Evolutionary conservation across 2,113 vertebrate genomes (phyloP).

Genomic region (Elanus axillaris): DNA sequence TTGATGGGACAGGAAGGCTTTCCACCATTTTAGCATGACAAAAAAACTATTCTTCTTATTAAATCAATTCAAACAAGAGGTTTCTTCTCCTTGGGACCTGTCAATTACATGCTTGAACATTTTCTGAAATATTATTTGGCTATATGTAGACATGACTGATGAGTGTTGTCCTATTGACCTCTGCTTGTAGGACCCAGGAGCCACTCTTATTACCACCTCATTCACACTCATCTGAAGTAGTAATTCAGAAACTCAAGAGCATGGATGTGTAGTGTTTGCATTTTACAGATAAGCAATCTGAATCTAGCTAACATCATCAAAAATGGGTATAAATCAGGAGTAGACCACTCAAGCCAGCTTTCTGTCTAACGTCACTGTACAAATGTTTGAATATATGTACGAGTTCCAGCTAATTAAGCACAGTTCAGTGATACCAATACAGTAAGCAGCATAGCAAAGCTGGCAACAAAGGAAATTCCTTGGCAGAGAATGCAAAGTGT

Average conservation of each 20-base stretch:
- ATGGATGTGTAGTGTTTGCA: rapidly evolving
- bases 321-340: neutral
- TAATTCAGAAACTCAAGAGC: neutral
- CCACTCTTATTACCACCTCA: neutral
- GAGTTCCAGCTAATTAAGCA: neutral
- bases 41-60: neutral
- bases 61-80: neutral
- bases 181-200: neutral
- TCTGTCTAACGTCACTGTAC: rapidly evolving
- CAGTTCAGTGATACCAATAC: neutral
- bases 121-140: neutral
- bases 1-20: neutral
- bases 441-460: neutral
- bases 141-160: rapidly evolving
- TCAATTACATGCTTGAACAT: neutral
- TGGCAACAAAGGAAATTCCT: neutral
- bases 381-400: neutral
- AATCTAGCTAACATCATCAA: too few relatives aligned
- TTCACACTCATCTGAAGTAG: neutral
- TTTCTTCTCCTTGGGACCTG: neutral
- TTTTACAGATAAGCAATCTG: neutral
- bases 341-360: neutral
- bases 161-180: neutral
- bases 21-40: neutral
- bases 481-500: neutral